Evolutionary conservation across 2,797 vertebrate species (phyloP).

Genomic region (Poeciliopsis infans): DNA sequence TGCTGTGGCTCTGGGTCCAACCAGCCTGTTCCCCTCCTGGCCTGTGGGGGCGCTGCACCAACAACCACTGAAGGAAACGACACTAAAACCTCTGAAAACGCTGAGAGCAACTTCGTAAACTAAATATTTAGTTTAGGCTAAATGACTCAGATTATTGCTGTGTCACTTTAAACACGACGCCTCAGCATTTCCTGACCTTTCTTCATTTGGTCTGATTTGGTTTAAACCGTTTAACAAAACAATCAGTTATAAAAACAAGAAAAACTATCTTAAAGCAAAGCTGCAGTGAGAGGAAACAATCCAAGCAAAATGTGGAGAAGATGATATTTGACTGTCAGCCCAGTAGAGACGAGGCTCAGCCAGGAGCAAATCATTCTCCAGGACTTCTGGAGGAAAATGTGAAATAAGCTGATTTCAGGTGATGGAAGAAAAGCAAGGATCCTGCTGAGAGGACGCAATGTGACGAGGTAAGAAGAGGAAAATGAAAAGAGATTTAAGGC

Average conservation of each 20-base stretch:
- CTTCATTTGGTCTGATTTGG: background rate
- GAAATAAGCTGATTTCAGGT: conserved; percentile 1
- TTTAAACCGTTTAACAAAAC: background rate
- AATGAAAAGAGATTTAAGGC: background rate
- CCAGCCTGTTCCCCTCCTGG: too few species aligned
- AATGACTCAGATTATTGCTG: background rate
- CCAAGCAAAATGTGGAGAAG: background rate
- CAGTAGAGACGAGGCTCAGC: background rate
- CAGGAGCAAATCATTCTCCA: background rate
- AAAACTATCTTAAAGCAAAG: conserved; percentile 4
- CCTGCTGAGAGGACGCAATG: conserved; percentile 8
- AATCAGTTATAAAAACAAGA: background rate
- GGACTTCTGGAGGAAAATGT: background rate
- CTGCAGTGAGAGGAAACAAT: background rate
- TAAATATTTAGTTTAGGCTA: too few species aligned
- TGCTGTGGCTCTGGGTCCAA: too few species aligned
- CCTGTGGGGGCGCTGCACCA: too few species aligned
- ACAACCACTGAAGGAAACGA: too few species aligned
- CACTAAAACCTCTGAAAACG: too few species aligned
- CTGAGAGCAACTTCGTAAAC: too few species aligned
- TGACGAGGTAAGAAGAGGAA: background rate
- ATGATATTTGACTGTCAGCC: background rate
- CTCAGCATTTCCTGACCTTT: background rate
- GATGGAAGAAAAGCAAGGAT: background rate
- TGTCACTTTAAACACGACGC: background rate